Percentiles rank a stretch among this genome's conserved stretches.
phyloP scores from a whole-genome alignment of 2,888 invertebrate genomes.

The Cosmia trapezina region DNA sequence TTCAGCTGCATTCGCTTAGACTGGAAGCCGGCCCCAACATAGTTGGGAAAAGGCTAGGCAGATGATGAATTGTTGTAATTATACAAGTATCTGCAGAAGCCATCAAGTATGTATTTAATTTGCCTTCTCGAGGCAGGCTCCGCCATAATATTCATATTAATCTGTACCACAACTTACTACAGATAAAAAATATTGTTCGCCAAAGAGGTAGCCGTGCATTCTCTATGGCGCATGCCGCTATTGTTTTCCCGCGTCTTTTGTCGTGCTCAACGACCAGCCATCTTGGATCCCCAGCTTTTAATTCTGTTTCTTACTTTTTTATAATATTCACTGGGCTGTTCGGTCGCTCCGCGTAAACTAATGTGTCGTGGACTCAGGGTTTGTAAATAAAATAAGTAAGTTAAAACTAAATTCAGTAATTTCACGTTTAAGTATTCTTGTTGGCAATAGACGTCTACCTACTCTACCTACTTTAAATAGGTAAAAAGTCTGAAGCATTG shows the following conservation, averaged over 20 bases:
- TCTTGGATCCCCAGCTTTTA: conserved; percentile 66
- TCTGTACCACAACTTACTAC: conserved; percentile 11
- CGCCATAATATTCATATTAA: conserved; percentile 17
- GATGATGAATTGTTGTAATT: neutral
- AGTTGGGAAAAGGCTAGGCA: too few relatives aligned
- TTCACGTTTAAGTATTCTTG: neutral
- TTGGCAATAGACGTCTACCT: neutral
- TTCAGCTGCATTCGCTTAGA: too few relatives aligned
- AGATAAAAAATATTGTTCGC: conserved; percentile 44
- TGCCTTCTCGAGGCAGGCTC: neutral
- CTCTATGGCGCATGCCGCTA: conserved; percentile 71
- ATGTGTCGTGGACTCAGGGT: neutral
- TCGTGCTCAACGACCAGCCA: conserved; percentile 71
- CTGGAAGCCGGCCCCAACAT: too few relatives aligned
- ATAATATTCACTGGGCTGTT: neutral
- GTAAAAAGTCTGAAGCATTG: neutral
- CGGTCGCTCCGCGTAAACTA: neutral
- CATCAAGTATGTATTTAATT: neutral
- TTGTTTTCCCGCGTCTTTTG: conserved; percentile 83
- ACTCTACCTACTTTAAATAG: neutral
- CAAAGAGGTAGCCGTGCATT: conserved; percentile 71
- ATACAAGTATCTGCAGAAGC: neutral
- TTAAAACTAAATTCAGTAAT: neutral
- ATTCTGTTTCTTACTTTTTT: conserved; percentile 49
- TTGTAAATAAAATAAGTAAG: neutral